Evolutionary conservation across 2,113 vertebrate genomes (phyloP).

Genomic region (Lepidothrix coronata): DNA sequence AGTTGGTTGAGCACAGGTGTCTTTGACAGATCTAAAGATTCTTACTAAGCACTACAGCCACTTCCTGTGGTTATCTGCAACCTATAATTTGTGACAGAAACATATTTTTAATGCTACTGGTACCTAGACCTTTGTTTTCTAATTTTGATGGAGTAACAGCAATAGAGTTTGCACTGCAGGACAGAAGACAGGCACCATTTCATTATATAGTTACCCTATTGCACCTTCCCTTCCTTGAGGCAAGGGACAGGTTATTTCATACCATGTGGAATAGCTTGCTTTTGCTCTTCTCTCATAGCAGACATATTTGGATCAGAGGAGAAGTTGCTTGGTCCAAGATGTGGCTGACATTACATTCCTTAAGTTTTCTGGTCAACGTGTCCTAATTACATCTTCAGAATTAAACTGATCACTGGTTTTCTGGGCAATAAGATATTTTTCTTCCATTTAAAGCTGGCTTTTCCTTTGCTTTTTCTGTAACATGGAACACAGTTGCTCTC

Average conservation of each 20-base stretch:
- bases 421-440: neutral
- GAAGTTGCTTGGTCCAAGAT: neutral
- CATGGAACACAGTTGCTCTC: neutral
- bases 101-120: neutral
- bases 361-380: neutral
- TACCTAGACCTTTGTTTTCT: neutral
- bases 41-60: neutral
- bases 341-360: neutral
- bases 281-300: neutral
- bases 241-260: neutral
- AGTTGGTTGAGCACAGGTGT: neutral
- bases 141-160: neutral
- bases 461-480: neutral
- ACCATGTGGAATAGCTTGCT: neutral
- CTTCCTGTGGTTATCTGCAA: neutral
- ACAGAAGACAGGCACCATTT: neutral
- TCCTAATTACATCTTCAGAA: neutral
- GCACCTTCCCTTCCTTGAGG: neutral
- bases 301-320: neutral
- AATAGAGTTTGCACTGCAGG: neutral
- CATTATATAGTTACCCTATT: neutral
- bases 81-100: neutral
- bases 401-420: neutral
- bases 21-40: neutral
- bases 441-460: neutral